A percentile compares a stretch with the other conserved stretches of the same genome.
phyloP scores from a whole-genome alignment of 2,113 vertebrate genomes.

The Coryphaenoides rupestris region DNA sequence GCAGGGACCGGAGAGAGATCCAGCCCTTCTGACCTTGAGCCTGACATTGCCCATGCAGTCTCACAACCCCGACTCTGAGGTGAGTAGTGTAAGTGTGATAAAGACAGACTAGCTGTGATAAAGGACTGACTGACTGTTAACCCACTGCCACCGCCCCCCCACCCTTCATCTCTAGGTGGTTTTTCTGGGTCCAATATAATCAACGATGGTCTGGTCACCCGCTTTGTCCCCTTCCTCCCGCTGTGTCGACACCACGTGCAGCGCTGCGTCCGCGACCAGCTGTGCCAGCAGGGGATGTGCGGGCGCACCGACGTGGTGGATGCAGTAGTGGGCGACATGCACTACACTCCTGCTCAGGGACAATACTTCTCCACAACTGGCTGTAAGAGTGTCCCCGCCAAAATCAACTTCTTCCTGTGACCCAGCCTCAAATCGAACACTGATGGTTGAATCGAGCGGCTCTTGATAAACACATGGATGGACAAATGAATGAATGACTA shows the following conservation, averaged over 20 bases:
- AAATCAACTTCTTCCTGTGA: slow-evolving; percentile 84
- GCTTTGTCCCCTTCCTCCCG: slow-evolving; percentile 89
- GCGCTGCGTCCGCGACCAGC: slow-evolving; percentile 77
- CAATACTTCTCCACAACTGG: slow-evolving; percentile 86
- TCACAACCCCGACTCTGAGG: slow-evolving; percentile 79
- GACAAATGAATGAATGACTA: too few relatives aligned
- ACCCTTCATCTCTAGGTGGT: slow-evolving; percentile 80
- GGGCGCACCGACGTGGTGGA: slow-evolving; percentile 57
- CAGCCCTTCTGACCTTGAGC: slow-evolving; percentile 73
- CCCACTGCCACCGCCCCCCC: slow-evolving; percentile 6
- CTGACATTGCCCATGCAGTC: slow-evolving; percentile 65
- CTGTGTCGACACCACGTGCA: slow-evolving; percentile 80
- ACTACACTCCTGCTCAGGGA: slow-evolving; percentile 77
- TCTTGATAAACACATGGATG: too few relatives aligned
- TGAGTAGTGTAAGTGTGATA: slow-evolving; percentile 61
- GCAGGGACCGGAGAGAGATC: slow-evolving; percentile 85
- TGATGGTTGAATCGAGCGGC: too few relatives aligned
- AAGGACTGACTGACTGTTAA: too few relatives aligned
- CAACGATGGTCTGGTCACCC: slow-evolving; percentile 76
- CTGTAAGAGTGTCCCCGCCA: slow-evolving; percentile 86
- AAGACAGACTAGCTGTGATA: too few relatives aligned
- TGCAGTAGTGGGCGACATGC: slow-evolving; percentile 77
- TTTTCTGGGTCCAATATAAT: slow-evolving; percentile 85
- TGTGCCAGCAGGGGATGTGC: slow-evolving; percentile 76
- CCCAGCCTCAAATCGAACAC: neutral